Evolutionary conservation across 2,888 invertebrate species (phyloP).

Genomic region (Ichneumoninae sp.): DNA sequence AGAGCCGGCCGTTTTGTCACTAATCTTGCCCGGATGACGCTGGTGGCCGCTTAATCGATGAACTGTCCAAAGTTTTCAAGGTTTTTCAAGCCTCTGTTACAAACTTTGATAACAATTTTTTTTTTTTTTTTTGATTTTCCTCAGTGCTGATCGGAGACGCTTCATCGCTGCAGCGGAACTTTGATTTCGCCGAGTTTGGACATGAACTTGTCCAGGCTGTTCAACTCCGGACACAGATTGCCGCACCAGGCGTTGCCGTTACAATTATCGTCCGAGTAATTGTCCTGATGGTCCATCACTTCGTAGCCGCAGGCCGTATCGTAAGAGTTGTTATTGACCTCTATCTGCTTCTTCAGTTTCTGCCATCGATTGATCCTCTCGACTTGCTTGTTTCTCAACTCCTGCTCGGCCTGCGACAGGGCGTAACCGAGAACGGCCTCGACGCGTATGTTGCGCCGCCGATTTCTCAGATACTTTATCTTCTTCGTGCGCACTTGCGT

Average conservation of each 20-base stretch:
- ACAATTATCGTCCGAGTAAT: constrained; percentile 43
- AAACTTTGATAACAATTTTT: background rate
- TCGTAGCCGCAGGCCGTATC: constrained; percentile 38
- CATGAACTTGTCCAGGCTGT: constrained; percentile 89
- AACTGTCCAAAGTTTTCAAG: background rate
- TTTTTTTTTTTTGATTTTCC: background rate
- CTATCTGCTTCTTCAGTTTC: constrained; percentile 77
- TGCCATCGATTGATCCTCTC: constrained; percentile 87
- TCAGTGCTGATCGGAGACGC: background rate
- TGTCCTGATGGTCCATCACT: constrained; percentile 56
- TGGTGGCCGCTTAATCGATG: background rate
- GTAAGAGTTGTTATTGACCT: constrained; percentile 50
- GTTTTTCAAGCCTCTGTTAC: constrained; percentile 50
- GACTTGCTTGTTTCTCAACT: constrained; percentile 87
- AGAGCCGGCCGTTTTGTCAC: background rate
- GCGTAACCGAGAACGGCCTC: constrained; percentile 88
- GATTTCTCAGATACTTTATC: constrained; percentile 86
- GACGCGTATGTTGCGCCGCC: constrained; percentile 87
- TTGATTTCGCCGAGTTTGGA: constrained; percentile 87
- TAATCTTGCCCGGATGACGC: background rate
- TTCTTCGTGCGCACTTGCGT: constrained; percentile 88
- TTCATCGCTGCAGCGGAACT: constrained; percentile 83
- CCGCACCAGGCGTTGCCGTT: constrained; percentile 72
- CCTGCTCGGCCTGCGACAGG: constrained; percentile 86
- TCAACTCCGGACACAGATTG: constrained; percentile 86